These are phyloP conservation scores for Zygothrica quintamaculata DNA, from an alignment of 2,888 invertebrate genomes.

Conservation along the genomic window DNA sequence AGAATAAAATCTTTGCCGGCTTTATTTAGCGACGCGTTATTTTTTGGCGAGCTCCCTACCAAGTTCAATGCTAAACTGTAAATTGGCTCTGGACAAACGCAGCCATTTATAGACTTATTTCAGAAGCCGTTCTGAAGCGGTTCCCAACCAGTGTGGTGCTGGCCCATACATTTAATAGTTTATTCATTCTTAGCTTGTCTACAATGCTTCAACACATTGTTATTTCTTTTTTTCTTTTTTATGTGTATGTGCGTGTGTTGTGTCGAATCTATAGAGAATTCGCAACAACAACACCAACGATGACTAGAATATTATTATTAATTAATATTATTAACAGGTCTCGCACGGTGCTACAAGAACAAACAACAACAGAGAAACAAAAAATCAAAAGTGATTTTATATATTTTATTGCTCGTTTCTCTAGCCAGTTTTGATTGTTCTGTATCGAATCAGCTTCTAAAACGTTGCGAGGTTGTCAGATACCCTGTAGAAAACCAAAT, in stretches of 20 bases:
- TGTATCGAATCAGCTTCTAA: constrained; percentile 17
- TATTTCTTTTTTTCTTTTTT: constrained; percentile 18
- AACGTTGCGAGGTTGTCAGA: constrained; percentile 1
- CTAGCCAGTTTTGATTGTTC: constrained; percentile 34
- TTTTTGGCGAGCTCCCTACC: constrained; percentile 79
- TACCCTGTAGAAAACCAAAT: constrained; percentile 17
- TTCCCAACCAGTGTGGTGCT: constrained; percentile 24
- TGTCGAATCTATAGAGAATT: constrained; percentile 42
- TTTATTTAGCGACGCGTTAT: constrained; percentile 30
- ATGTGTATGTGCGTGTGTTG: constrained; percentile 13
- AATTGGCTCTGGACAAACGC: constrained; percentile 78
- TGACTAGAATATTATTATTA: constrained; percentile 62
- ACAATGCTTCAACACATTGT: constrained; percentile 27
- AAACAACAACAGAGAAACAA: constrained; percentile 48
- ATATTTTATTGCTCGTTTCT: constrained; percentile 51
- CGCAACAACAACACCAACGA: constrained; percentile 39
- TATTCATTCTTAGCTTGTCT: constrained; percentile 75
- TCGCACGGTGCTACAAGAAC: constrained; percentile 34
- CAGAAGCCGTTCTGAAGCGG: constrained; percentile 28
- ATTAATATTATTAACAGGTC: constrained; percentile 75
- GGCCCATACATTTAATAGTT: constrained; percentile 63
- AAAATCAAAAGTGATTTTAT: constrained; percentile 74
- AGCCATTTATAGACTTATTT: constrained; percentile 82
- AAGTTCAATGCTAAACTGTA: constrained; percentile 83
- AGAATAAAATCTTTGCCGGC: constrained; percentile 21